Base-by-base conservation (phyloP, 2,113 vertebrate genomes). In the Picathartes gymnocephalus region DNA sequence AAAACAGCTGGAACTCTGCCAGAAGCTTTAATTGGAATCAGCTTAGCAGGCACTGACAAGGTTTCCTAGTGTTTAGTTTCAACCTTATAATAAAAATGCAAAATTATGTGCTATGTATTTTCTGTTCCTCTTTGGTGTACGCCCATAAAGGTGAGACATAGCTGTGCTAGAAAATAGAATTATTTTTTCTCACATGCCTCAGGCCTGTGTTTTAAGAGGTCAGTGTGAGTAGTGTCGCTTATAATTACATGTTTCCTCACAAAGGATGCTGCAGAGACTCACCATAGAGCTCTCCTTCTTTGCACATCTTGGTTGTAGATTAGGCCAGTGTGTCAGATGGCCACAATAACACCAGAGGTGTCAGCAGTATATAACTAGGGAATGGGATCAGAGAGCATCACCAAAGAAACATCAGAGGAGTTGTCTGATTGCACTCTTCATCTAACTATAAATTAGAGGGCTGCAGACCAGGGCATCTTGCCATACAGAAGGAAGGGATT, bases 11-110 rank as follows among this genome's bases (percentile, higher is more conserved):
- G 98, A 98, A 98, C 94, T 57, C 95, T 97, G 98, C 98, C 98
- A 98, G 98, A 94, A 98, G 96, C 96, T 97, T 98, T 98, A 98
- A 98, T 98, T 98, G 98, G 98, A 98, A 98, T 98, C 97, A 97
- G 96, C 98, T 98, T 98, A 98, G 98, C 97, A 97, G 97, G 95
- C 91, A 87, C 97, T 98, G 98, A 98, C 97, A 98, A 97, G 98
- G 95, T 96, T 98, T 98, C 96, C 97, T 96, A 97, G 97, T 97
- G 97, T 97, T 98, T 97, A 97, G 98, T 95, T 97, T 97, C 97
- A 95, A 97, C 98, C 95, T 97, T 98, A 97, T 96, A 98, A 98
- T 97, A 97, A 98, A 98, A 97, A 98, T 96, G 93, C 94, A 97
- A 98, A 98, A 97, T 97, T 95, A 97, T 95, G 86, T 97, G 96